Conservation (phyloP, 2,888 invertebrate species). For the Lottia gigantea region DNA sequence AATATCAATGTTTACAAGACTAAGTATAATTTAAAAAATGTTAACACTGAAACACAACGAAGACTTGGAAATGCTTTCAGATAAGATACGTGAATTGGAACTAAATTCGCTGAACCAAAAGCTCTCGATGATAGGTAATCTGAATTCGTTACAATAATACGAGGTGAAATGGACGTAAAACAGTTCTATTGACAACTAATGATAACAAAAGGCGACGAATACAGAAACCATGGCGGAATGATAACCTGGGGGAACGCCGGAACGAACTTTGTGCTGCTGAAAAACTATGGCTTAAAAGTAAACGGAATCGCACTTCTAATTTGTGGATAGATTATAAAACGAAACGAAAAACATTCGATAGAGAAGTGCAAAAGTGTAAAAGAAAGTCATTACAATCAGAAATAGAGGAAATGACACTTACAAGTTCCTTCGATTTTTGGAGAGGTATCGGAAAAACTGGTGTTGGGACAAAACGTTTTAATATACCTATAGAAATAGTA, state of each 20-base stretch:
- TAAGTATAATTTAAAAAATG: no score
- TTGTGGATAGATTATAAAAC: neutral
- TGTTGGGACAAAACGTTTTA: neutral
- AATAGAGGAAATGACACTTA: neutral
- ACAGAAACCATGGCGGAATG: conserved; percentile 12
- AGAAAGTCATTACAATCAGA: neutral
- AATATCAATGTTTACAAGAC: no score
- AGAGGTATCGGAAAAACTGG: neutral
- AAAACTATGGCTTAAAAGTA: neutral
- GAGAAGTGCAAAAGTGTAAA: neutral
- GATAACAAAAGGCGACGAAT: neutral
- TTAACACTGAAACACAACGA: no score
- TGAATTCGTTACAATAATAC: neutral
- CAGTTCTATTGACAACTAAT: neutral
- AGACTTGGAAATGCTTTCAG: no score
- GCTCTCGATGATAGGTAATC: neutral
- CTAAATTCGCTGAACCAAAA: no score
- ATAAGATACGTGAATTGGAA: neutral
- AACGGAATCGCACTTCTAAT: neutral
- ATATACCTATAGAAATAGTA: neutral
- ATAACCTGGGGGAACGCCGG: neutral
- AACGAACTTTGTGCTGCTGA: conserved; percentile 14
- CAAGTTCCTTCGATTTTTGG: neutral
- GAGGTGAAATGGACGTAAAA: neutral
- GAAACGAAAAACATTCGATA: conserved; percentile 1